These are phyloP conservation scores for Picus viridis DNA, from an alignment of 2,797 vertebrate species.

Conservation along the genomic window DNA sequence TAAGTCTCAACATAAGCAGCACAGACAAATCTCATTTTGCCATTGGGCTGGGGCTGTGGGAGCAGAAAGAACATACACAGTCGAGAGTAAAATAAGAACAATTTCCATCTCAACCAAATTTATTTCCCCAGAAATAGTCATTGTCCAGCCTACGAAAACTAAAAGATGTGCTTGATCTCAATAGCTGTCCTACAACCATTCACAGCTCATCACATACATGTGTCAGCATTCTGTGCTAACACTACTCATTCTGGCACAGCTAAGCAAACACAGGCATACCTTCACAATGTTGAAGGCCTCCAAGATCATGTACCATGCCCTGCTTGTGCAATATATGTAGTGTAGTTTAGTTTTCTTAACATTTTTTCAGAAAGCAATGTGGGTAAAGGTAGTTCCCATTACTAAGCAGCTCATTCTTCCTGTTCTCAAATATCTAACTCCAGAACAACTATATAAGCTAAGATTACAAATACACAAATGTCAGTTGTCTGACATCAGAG, in stretches of 20 bases:
- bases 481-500: neutral
- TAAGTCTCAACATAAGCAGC: neutral
- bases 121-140: neutral
- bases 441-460: neutral
- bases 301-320: accelerated
- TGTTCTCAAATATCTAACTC: neutral
- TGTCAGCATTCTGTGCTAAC: neutral
- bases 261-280: neutral
- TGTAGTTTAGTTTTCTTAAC: neutral
- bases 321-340: neutral
- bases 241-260: neutral
- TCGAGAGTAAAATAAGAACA: neutral
- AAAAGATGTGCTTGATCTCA: neutral
- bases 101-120: neutral
- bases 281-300: neutral
- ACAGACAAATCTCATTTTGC: neutral
- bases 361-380: neutral
- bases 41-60: too few species aligned
- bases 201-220: accelerated
- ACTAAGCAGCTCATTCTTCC: neutral
- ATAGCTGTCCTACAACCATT: neutral
- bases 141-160: neutral
- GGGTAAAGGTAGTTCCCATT: neutral
- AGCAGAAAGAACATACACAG: neutral
- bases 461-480: neutral